These are phyloP conservation scores for Agonopterix arenella DNA, from an alignment of 2,888 invertebrate species.

Conservation along the genomic window DNA sequence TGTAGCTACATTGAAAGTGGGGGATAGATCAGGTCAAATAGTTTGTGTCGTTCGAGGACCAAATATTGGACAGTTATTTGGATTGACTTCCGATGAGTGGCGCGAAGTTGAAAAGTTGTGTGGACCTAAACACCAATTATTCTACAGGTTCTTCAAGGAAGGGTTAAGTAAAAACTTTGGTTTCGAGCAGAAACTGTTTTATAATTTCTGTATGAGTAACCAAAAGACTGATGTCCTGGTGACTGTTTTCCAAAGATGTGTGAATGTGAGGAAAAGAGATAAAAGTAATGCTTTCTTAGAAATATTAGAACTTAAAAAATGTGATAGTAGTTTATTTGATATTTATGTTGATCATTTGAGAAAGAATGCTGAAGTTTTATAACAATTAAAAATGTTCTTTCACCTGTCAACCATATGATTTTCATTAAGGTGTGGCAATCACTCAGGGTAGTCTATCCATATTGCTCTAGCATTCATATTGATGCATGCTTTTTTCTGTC, in stretches of 20 bases:
- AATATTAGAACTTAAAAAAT: slow-evolving; percentile 43
- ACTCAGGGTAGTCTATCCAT: too few species aligned
- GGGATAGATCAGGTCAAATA: slow-evolving; percentile 53
- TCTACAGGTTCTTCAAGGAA: slow-evolving; percentile 63
- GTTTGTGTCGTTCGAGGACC: slow-evolving; percentile 53
- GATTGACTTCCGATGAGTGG: slow-evolving; percentile 50
- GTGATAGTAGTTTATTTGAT: slow-evolving; percentile 41
- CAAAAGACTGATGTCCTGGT: slow-evolving; percentile 48
- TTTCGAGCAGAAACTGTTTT: slow-evolving; percentile 61
- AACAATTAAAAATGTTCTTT: too few species aligned
- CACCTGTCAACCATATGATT: too few species aligned
- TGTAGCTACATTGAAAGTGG: slow-evolving; percentile 48
- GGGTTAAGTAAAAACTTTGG: slow-evolving; percentile 47
- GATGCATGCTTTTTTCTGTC: too few species aligned
- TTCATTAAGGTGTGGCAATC: too few species aligned
- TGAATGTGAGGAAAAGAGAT: slow-evolving; percentile 52
- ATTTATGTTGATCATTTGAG: slow-evolving; percentile 39
- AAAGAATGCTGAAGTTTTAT: slow-evolving; percentile 8
- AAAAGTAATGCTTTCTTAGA: slow-evolving; percentile 52
- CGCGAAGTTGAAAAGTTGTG: slow-evolving; percentile 50
- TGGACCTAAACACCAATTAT: slow-evolving; percentile 45
- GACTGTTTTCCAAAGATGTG: slow-evolving; percentile 43
- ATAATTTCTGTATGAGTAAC: slow-evolving; percentile 56
- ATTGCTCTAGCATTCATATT: too few species aligned
- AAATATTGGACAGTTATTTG: slow-evolving; percentile 49